Conservation (phyloP, 2,888 invertebrate genomes). For the Phaedon cochleariae region DNA sequence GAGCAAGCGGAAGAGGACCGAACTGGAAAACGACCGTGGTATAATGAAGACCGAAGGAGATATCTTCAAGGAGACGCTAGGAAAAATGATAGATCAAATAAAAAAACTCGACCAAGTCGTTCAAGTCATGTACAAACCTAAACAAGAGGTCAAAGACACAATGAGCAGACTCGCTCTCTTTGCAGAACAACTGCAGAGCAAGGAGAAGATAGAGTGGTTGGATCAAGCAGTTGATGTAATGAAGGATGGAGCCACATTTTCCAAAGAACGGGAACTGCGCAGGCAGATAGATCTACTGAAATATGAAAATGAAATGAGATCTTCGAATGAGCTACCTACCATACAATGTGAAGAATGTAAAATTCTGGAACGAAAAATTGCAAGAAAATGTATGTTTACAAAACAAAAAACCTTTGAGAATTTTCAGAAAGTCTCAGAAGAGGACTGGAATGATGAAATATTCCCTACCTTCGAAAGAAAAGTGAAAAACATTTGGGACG, state of each 20-base stretch:
- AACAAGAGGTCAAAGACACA: neutral
- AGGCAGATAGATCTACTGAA: neutral
- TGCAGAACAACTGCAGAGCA: neutral
- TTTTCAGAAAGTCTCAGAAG: constrained; percentile 18
- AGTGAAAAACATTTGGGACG: no score
- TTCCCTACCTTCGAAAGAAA: no score
- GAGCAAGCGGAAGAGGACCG: no score
- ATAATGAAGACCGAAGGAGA: no score
- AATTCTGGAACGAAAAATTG: no score
- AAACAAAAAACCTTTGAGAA: neutral
- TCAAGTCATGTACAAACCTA: neutral
- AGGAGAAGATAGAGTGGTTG: neutral
- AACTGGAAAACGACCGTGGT: no score
- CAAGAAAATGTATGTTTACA: no score
- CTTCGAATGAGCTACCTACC: no score
- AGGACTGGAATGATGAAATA: neutral
- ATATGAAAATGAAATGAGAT: no score
- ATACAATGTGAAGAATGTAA: neutral
- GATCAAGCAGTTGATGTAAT: neutral
- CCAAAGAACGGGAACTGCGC: neutral
- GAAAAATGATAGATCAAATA: no score
- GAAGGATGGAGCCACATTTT: no score
- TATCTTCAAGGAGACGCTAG: no score
- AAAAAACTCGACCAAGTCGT: neutral
- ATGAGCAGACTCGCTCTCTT: neutral